phyloP scores from a whole-genome alignment of 2,888 invertebrate genomes.

The Horisme vitalbata region DNA sequence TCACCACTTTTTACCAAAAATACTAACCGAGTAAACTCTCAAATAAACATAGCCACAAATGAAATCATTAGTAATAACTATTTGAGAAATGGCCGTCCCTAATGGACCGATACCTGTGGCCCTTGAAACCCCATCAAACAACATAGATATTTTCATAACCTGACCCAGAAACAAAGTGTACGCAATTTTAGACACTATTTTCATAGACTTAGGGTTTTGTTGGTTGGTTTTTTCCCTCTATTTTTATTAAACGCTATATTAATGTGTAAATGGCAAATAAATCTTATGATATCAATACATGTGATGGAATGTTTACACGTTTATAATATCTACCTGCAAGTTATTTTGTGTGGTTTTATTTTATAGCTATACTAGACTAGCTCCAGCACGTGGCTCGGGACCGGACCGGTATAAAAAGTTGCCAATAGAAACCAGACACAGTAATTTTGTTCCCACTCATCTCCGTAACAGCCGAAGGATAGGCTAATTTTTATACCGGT shows the following conservation, averaged over 20 bases:
- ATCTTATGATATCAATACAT: slow-evolving; percentile 2
- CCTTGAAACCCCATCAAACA: slow-evolving; percentile 17
- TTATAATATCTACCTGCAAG: background rate
- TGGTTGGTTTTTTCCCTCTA: slow-evolving; percentile 6
- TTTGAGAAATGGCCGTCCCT: slow-evolving; percentile 26
- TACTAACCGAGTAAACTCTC: too few species aligned
- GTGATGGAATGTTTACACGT: background rate
- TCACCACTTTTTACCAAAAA: too few species aligned
- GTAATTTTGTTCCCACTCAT: too few species aligned
- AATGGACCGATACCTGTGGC: slow-evolving; percentile 28
- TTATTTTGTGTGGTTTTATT: too few species aligned
- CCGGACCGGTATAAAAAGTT: too few species aligned
- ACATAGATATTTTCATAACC: slow-evolving; percentile 26
- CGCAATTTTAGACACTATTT: slow-evolving; percentile 14
- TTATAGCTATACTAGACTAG: too few species aligned
- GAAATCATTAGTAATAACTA: slow-evolving; percentile 33
- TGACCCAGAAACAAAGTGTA: slow-evolving; percentile 26
- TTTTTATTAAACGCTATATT: slow-evolving; percentile 20
- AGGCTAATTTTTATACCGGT: too few species aligned
- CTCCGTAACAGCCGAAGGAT: too few species aligned
- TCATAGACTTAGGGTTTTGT: background rate
- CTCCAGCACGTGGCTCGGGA: too few species aligned
- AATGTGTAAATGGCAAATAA: slow-evolving; percentile 13
- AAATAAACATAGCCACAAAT: too few species aligned
- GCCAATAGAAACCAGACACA: too few species aligned